Evolutionary conservation across 2,888 invertebrate species (phyloP).

Genomic region (Myopa testacea): DNA sequence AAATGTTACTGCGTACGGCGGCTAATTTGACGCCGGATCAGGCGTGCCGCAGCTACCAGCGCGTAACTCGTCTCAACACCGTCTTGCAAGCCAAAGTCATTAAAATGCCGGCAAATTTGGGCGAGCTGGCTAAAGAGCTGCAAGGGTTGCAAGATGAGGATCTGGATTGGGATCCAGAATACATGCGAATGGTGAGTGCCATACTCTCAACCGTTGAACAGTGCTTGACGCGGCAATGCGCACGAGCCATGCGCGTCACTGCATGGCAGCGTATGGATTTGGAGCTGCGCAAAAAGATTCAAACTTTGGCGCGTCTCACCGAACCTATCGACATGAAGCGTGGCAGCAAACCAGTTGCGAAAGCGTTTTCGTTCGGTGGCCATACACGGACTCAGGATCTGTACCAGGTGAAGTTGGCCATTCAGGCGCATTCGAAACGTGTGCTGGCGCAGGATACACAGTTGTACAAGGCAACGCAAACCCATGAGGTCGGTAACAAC

Average conservation of each 20-base stretch:
- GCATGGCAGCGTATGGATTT: slow-evolving; percentile 76
- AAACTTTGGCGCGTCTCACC: slow-evolving; percentile 73
- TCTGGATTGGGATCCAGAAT: slow-evolving; percentile 71
- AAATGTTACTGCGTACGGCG: slow-evolving; percentile 82
- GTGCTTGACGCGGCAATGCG: slow-evolving; percentile 78
- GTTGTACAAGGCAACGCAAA: slow-evolving; percentile 64
- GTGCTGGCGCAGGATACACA: slow-evolving; percentile 64
- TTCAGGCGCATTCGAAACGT: slow-evolving; percentile 68
- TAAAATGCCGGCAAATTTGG: slow-evolving; percentile 65
- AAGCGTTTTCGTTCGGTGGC: slow-evolving; percentile 66
- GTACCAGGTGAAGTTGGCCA: slow-evolving; percentile 67
- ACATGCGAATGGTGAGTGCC: slow-evolving; percentile 73
- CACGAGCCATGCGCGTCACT: slow-evolving; percentile 74
- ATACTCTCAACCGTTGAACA: slow-evolving; percentile 78
- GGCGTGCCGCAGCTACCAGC: slow-evolving; percentile 81
- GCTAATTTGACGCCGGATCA: slow-evolving; percentile 84
- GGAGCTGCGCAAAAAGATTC: slow-evolving; percentile 74
- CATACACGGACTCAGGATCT: slow-evolving; percentile 68
- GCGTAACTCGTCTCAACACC: slow-evolving; percentile 66
- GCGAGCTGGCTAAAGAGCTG: slow-evolving; percentile 63
- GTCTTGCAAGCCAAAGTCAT: slow-evolving; percentile 67
- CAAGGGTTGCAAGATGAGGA: slow-evolving; percentile 67
- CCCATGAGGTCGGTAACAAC: slow-evolving; percentile 54
- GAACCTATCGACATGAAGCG: slow-evolving; percentile 64
- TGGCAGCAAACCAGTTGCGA: slow-evolving; percentile 59